These are phyloP conservation scores for Apteryx mantelli DNA, from an alignment of 2,113 vertebrate genomes.

Conservation along the genomic window DNA sequence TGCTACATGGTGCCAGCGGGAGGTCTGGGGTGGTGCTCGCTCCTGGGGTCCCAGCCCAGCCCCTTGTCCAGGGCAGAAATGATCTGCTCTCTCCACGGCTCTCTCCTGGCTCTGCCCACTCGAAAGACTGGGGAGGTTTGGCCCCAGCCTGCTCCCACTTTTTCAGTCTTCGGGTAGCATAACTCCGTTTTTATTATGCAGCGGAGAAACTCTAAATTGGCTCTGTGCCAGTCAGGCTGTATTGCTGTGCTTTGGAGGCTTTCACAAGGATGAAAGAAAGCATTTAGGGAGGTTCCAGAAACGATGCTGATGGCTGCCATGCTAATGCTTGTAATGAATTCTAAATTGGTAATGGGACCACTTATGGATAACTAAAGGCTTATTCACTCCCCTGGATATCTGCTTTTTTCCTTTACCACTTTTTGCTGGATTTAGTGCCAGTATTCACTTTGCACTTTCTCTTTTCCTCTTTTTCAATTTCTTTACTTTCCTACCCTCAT, in stretches of 20 bases:
- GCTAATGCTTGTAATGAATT: slow-evolving; percentile 72
- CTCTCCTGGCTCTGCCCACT: not conserved
- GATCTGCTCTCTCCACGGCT: not conserved
- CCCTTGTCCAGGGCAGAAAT: not conserved
- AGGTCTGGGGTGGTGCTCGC: not conserved
- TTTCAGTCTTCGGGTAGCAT: not conserved
- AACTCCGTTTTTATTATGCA: slow-evolving; percentile 6
- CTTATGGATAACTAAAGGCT: slow-evolving; percentile 68
- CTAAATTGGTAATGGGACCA: slow-evolving; percentile 70
- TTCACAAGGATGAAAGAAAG: slow-evolving; percentile 61
- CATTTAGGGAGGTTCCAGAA: slow-evolving; percentile 71
- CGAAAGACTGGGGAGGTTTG: not conserved
- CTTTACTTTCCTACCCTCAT: not conserved
- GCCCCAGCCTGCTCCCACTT: not conserved
- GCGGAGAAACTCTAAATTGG: slow-evolving; percentile 45
- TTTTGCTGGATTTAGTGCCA: slow-evolving; percentile 23
- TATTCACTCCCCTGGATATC: slow-evolving; percentile 59
- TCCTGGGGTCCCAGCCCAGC: not conserved
- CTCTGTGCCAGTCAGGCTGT: not conserved
- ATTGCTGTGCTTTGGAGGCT: slow-evolving; percentile 62
- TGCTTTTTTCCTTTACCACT: slow-evolving; percentile 24
- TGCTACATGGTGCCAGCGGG: not conserved
- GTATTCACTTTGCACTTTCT: slow-evolving; percentile 23
- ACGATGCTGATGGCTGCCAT: slow-evolving; percentile 64
- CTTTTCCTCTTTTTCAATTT: not conserved